phyloP scores from a whole-genome alignment of 2,797 vertebrate species.

The Rachycentron canadum region DNA sequence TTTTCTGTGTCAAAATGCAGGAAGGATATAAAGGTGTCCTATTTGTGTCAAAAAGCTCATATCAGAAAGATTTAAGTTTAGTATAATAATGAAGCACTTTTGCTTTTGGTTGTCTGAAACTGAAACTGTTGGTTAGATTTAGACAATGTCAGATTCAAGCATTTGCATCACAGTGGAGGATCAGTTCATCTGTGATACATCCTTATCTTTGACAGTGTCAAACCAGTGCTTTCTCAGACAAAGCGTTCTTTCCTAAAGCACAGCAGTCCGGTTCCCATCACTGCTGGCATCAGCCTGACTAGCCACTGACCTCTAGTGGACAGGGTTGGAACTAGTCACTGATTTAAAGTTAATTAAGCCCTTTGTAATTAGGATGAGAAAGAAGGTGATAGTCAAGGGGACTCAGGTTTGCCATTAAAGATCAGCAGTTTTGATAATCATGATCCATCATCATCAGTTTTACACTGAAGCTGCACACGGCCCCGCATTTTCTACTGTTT shows the following conservation, averaged over 20 bases:
- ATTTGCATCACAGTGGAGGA: slow-evolving; percentile 2
- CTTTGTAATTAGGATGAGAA: slow-evolving; percentile 52
- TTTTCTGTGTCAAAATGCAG: slow-evolving; percentile 17
- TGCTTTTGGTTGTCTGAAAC: not conserved
- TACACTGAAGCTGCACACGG: not conserved
- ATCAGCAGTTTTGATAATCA: not conserved
- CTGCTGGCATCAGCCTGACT: slow-evolving; percentile 51
- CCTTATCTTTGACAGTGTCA: slow-evolving; percentile 59
- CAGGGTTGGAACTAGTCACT: slow-evolving; percentile 42
- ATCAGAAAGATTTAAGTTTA: not conserved
- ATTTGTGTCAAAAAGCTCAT: not conserved
- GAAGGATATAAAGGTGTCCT: not conserved
- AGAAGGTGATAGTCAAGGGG: slow-evolving; percentile 41
- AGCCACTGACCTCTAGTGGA: slow-evolving; percentile 84
- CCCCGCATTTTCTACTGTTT: slow-evolving; percentile 6
- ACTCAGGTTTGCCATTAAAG: slow-evolving; percentile 34
- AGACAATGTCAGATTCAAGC: not conserved
- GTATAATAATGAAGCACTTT: not conserved
- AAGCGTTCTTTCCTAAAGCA: slow-evolving; percentile 39
- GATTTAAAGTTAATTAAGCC: slow-evolving; percentile 49
- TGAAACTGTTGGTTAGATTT: slow-evolving; percentile 2
- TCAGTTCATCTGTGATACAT: slow-evolving; percentile 11
- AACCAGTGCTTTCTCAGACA: slow-evolving; percentile 39
- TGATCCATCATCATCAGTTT: slow-evolving; percentile 9
- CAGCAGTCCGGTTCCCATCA: slow-evolving; percentile 27